Conservation (phyloP, 1,140 invertebrate species). For the Macrobrachium nipponense region DNA sequence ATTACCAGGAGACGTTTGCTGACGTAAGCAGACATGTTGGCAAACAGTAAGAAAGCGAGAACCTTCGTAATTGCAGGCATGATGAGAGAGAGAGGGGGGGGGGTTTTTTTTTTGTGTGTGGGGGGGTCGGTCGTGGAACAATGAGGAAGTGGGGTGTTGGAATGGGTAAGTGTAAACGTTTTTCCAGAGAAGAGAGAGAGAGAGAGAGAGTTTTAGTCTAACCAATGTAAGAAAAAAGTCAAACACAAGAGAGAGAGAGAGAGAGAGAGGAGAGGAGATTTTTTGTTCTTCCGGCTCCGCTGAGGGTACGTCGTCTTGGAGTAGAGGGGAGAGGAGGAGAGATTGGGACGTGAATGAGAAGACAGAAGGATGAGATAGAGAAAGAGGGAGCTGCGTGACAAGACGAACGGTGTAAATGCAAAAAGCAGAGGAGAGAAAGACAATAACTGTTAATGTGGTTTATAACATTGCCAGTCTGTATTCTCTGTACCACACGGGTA, state of each 20-base stretch:
- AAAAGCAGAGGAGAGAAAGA: background rate
- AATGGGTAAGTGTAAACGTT: too few relatives aligned
- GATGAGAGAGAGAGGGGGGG: background rate
- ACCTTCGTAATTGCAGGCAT: background rate
- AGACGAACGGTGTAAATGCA: background rate
- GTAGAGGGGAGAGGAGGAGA: background rate
- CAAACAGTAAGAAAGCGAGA: background rate
- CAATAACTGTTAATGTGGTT: background rate
- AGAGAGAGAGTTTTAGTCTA: background rate
- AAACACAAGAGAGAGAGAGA: background rate
- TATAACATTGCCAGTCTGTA: too few relatives aligned
- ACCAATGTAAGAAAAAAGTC: background rate
- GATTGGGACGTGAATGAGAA: background rate
- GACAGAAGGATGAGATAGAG: background rate
- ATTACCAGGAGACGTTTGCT: too few relatives aligned
- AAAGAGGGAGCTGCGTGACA: background rate
- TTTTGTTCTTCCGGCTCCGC: too few relatives aligned
- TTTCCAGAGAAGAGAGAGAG: slow-evolving; percentile 15
- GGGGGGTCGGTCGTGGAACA: too few relatives aligned
- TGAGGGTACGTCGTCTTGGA: too few relatives aligned
- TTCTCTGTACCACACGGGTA: too few relatives aligned
- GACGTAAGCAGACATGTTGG: background rate
- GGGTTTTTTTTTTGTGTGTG: too few relatives aligned
- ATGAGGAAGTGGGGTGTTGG: too few relatives aligned
- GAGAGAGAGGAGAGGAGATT: background rate